Evolutionary conservation across 2,797 vertebrate genomes (phyloP).

Genomic region (Semotilus atromaculatus): DNA sequence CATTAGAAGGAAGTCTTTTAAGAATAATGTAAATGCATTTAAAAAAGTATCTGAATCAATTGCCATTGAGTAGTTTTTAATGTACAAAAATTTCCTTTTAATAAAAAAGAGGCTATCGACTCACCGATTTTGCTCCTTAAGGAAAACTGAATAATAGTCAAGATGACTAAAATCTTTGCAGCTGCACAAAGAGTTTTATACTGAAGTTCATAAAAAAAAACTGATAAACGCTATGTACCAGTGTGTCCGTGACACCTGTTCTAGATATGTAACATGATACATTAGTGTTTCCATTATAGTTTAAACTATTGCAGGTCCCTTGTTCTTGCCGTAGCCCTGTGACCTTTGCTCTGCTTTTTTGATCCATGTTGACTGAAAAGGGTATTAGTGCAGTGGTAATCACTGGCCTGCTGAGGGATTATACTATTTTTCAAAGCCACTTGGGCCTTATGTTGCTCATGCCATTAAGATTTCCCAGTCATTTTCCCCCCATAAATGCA

Average conservation of each 20-base stretch:
- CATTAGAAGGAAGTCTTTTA: neutral
- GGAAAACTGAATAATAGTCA: neutral
- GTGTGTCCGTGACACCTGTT: neutral
- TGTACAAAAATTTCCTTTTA: neutral
- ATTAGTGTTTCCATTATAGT: neutral
- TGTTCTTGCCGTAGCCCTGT: slow-evolving; percentile 16
- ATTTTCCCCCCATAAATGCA: neutral
- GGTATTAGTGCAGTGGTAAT: slow-evolving; percentile 62
- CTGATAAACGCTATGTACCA: neutral
- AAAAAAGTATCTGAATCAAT: neutral
- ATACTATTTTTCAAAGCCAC: slow-evolving; percentile 64
- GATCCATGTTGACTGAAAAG: slow-evolving; percentile 62
- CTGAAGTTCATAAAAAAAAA: neutral
- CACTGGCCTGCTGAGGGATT: slow-evolving; percentile 68
- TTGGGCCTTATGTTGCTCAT: slow-evolving; percentile 6
- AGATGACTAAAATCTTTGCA: neutral
- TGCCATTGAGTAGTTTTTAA: neutral
- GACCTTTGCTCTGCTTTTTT: slow-evolving; percentile 51
- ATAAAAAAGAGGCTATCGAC: neutral
- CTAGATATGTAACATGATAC: neutral
- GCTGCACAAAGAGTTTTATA: neutral
- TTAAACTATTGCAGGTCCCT: neutral
- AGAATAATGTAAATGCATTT: neutral
- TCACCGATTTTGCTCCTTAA: neutral
- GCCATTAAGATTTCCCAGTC: neutral